A percentile compares a stretch with the other conserved stretches of the same genome.
Evolutionary conservation across 1,140 invertebrate genomes (phyloP).

Genomic region (Fopius arisanus): DNA sequence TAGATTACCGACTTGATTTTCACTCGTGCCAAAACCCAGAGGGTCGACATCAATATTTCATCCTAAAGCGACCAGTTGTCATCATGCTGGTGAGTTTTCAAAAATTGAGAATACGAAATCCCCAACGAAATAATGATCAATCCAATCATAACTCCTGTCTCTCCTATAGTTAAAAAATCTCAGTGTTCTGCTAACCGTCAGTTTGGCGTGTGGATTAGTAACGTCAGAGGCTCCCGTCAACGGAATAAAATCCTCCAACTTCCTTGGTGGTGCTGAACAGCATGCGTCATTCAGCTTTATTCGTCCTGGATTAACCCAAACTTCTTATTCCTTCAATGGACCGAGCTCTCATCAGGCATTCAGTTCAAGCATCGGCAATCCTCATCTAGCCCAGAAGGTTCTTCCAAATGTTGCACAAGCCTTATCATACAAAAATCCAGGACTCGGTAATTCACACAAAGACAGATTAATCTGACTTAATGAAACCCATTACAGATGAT

Average conservation of each 20-base stretch:
- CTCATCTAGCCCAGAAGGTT: constrained; percentile 48
- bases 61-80: background rate
- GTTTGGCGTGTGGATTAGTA: constrained; percentile 15
- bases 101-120: too few species aligned
- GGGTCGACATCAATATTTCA: background rate
- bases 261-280: constrained; percentile 49
- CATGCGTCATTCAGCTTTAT: constrained; percentile 58
- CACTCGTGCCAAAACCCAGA: constrained; percentile 27
- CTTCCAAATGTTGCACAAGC: constrained; percentile 50
- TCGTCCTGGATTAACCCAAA: constrained; percentile 55
- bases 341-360: constrained; percentile 57
- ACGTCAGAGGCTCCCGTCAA: constrained; percentile 38
- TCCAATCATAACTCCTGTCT: too few species aligned
- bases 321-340: constrained; percentile 52
- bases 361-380: constrained; percentile 54
- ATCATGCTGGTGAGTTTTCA: background rate
- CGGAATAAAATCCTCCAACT: constrained; percentile 45
- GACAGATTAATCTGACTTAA: too few species aligned
- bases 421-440: constrained; percentile 53
- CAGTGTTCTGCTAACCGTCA: constrained; percentile 2
- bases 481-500: too few species aligned
- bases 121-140: too few species aligned
- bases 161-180: too few species aligned
- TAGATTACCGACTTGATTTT: constrained; percentile 43
- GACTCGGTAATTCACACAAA: constrained; percentile 48